Evolutionary conservation across 2,113 vertebrate species (phyloP).

Genomic region (Etheostoma cragini): DNA sequence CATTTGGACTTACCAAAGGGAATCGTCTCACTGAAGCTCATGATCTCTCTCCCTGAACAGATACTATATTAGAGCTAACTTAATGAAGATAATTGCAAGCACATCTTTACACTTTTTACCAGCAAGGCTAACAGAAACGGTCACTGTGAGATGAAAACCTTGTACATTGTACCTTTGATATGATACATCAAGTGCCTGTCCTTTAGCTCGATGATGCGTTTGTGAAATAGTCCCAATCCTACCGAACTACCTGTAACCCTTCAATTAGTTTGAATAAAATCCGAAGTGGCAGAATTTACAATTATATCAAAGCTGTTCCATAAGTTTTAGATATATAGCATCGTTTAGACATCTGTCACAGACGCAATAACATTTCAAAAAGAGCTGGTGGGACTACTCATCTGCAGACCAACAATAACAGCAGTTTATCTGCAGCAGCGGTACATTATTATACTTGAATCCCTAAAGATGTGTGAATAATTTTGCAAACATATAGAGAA

Average conservation of each 20-base stretch:
- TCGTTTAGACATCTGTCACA: background rate
- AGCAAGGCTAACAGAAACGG: background rate
- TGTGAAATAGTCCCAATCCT: background rate
- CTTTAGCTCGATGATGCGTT: background rate
- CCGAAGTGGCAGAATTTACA: background rate
- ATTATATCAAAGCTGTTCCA: background rate
- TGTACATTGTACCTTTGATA: background rate
- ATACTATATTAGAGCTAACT: slow-evolving; percentile 8
- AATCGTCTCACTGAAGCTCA: slow-evolving; percentile 9
- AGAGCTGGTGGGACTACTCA: background rate
- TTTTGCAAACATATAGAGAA: slow-evolving; percentile 1
- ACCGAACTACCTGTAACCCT: background rate
- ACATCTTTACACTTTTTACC: background rate
- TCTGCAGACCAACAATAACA: background rate
- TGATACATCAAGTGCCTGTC: background rate
- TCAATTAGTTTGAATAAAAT: background rate
- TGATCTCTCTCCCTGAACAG: slow-evolving; percentile 4
- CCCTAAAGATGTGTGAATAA: slow-evolving; percentile 5
- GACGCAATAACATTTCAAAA: background rate
- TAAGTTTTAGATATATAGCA: background rate
- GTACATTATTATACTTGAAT: background rate
- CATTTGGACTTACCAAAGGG: slow-evolving; percentile 41
- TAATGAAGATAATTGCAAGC: slow-evolving; percentile 1
- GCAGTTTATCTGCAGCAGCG: background rate
- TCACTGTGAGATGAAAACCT: background rate